Evolutionary conservation across 2,888 invertebrate genomes (phyloP), one percentile per base, ranked within the genome.

Genomic region (Volucella zonaria): DNA sequence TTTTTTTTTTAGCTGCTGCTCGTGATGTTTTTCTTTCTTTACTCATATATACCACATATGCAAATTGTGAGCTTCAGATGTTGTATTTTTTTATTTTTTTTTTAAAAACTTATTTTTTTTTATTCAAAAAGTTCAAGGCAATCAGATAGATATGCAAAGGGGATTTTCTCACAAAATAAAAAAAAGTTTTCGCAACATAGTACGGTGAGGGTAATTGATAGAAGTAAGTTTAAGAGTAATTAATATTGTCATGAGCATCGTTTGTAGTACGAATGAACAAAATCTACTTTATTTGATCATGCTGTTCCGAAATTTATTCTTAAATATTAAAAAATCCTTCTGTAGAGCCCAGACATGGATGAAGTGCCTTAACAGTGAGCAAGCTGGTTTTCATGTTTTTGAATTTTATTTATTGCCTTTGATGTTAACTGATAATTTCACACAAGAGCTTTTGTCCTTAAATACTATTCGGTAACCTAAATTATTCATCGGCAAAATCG

Each of bases 1-100:
- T 87, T 89, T 87, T 85, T 47, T 76, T 52, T 76, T 77, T 71
- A 49, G 40, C 66, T 71, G 78, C 59, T 73, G 56, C 23, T 49
- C 61, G 67, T 82, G 85, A 87, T 83, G 83, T 87, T 76, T 87
- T 81, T 86, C 83, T 82, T 83, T 82, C 61, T 73, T 31, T 31
- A 31, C 6, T 31, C 31, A 23, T 23, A 23, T 82, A 51, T 61
- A 70, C 85, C 62, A 71, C 83, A 76, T 71, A 85, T 85, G 83
- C 70, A 80, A 80, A 85, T 73, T 68, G 12, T 61, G 40, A 79
- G 75, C 49, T 79, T 66, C 51, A 66, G 61, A 18, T 61, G 40
- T 47, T 49, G 58, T 64, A 31, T 64, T 42, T 18, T 47, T 74
- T 67, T 14, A 43, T 59, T 82, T 81, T 61, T 61, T 87, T 87